These are phyloP conservation scores for Gobiocypris rarus DNA, from an alignment of 2,113 vertebrate genomes.

Conservation along the genomic window DNA sequence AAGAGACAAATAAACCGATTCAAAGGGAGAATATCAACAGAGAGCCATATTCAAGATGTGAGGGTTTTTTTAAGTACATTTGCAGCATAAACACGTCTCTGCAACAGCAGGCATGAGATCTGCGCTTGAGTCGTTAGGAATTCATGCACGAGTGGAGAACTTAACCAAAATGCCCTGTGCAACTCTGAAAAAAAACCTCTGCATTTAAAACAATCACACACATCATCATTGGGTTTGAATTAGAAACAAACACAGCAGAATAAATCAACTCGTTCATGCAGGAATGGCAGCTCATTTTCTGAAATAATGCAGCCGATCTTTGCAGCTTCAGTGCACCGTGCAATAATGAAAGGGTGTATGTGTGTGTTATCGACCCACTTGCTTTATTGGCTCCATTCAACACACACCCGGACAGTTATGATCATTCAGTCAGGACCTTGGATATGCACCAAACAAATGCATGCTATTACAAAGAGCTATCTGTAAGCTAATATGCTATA, in stretches of 20 bases:
- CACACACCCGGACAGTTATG: constrained; percentile 59
- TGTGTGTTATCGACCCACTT: constrained; percentile 62
- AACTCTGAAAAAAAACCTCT: background rate
- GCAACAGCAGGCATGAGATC: constrained; percentile 4
- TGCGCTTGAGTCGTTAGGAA: background rate
- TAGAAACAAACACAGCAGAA: constrained; percentile 19
- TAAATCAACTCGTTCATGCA: constrained; percentile 28
- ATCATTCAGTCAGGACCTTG: constrained; percentile 61
- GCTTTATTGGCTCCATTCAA: constrained; percentile 68
- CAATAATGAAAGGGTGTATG: constrained; percentile 36
- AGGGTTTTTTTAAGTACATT: background rate
- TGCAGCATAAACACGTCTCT: constrained; percentile 15
- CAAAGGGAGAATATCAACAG: constrained; percentile 5
- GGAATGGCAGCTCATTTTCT: constrained; percentile 33
- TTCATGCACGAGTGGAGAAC: background rate
- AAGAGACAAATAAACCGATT: constrained; percentile 5
- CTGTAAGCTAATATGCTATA: constrained; percentile 67
- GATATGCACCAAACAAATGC: constrained; percentile 62
- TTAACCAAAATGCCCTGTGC: background rate
- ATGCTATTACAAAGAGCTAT: constrained; percentile 59
- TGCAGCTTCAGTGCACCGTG: background rate
- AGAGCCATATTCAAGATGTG: background rate
- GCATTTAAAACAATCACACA: constrained; percentile 13
- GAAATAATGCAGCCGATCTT: constrained; percentile 41
- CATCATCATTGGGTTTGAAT: background rate